Percentiles rank a stretch among this genome's conserved stretches.
phyloP scores from a whole-genome alignment of 2,797 vertebrate species.

The Sciurus carolinensis region DNA sequence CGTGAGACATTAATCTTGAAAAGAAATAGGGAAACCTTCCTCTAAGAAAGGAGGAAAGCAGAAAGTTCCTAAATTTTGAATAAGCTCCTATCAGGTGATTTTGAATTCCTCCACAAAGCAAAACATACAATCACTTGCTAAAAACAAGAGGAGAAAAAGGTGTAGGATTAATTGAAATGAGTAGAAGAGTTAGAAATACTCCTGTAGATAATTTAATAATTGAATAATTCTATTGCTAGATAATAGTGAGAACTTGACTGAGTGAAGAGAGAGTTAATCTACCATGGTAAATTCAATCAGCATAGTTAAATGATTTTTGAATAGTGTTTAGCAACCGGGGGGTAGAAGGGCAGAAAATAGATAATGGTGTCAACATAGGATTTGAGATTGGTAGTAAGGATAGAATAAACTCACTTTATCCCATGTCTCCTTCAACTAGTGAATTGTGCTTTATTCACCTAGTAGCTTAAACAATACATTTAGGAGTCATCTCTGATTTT shows the following conservation, averaged over 20 bases:
- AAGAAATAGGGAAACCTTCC: not conserved
- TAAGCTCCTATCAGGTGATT: not conserved
- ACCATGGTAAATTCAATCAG: not conserved
- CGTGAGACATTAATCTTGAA: not conserved
- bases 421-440: not conserved
- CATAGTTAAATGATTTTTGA: not conserved
- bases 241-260: not conserved
- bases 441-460: not conserved
- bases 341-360: not conserved
- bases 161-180: not conserved
- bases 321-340: not conserved
- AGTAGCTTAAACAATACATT: not conserved
- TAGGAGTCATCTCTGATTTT: not conserved
- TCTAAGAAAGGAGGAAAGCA: not conserved
- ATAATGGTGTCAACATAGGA: not conserved
- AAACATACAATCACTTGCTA: not conserved
- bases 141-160: not conserved
- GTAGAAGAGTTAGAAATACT: not conserved
- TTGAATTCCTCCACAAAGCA: not conserved
- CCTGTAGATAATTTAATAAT: not conserved
- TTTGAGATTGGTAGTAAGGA: not conserved
- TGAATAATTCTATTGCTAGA: not conserved
- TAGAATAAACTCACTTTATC: not conserved
- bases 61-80: not conserved
- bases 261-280: constrained; percentile 13